Conservation (phyloP, 2,888 invertebrate species). For the Drosophila limbata region DNA sequence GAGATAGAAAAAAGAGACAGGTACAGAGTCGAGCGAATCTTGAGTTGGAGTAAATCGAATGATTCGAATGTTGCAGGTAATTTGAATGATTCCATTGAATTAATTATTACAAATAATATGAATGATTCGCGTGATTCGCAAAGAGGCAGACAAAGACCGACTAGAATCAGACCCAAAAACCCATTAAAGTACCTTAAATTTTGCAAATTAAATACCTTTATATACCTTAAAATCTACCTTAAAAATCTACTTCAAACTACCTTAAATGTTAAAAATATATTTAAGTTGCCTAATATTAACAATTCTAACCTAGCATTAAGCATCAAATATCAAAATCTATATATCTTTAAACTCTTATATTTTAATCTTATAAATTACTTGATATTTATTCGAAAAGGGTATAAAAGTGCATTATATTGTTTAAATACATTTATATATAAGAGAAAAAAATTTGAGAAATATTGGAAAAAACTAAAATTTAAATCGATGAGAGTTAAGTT, state of each 20-base stretch:
- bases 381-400: conserved; percentile 31
- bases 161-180: conserved; percentile 26
- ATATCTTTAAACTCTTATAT: conserved; percentile 24
- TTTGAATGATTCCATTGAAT: conserved; percentile 29
- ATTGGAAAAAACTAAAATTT: background rate
- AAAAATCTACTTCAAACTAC: background rate
- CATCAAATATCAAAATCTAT: conserved; percentile 5
- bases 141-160: conserved; percentile 45
- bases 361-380: conserved; percentile 6
- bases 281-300: conserved; percentile 11
- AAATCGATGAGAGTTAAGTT: conserved; percentile 9
- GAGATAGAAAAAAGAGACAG: conserved; percentile 8
- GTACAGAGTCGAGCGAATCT: background rate
- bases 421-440: conserved; percentile 10
- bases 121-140: conserved; percentile 7
- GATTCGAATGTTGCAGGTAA: conserved; percentile 25
- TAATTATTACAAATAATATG: background rate
- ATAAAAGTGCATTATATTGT: conserved; percentile 44
- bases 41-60: background rate
- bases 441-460: background rate
- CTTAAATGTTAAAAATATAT: conserved; percentile 31
- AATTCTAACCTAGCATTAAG: conserved; percentile 20
- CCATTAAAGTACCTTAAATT: conserved; percentile 48
- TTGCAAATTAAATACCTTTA: conserved; percentile 34
- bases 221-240: conserved; percentile 5